Base-by-base conservation (phyloP, 2,797 vertebrate species). In the Hozukius guyotensis region DNA sequence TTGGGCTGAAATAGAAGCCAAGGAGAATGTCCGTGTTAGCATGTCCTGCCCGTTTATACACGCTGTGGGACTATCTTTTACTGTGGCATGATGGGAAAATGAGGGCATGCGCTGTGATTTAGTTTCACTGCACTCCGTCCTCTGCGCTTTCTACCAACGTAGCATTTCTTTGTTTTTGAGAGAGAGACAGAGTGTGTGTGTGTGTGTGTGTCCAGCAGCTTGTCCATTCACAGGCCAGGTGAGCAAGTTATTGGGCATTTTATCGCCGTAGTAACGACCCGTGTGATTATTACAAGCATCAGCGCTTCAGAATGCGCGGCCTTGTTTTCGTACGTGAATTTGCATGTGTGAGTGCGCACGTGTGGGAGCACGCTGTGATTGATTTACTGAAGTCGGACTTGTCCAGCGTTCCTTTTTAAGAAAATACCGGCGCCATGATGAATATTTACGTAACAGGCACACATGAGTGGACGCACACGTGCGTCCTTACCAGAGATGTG, bases 191-290 rank as follows among this genome's bases (percentile, higher is more conserved):
- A 60, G 14, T 75, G 62, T 61, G 67, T 64, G 67, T 68, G 65
- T 64, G 56, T 56, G 75, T 61, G 61, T 78, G 52, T 79, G 59
- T 84, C 61, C 29, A 53, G 53, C 86, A 59, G 64, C 70, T 25
- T 84, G 79, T 88, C 80, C 85, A 80, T 90, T 90, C 83, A 80
- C 82, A 80, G 82, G 80, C 84, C 86, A 90, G 88, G 86, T 92
- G 91, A 91, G 78, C 83, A 75, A 75, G 87, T 91, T 90, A 94
- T 91, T 89, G 87, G 71, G 81, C 91, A 9, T 94, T 91, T 94
- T 92, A 93, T 89, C 56, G 18, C 82, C 9, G 16, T 11, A 20
- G 78, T 85, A 90, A 92, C 67, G 59, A 82, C 72, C 72, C 81
- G n/a, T 88, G 81, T 72, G 83, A 80, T 91, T 79, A 79, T 90